Base-by-base conservation (phyloP, 1,140 invertebrate species). In the Euura lappo region DNA sequence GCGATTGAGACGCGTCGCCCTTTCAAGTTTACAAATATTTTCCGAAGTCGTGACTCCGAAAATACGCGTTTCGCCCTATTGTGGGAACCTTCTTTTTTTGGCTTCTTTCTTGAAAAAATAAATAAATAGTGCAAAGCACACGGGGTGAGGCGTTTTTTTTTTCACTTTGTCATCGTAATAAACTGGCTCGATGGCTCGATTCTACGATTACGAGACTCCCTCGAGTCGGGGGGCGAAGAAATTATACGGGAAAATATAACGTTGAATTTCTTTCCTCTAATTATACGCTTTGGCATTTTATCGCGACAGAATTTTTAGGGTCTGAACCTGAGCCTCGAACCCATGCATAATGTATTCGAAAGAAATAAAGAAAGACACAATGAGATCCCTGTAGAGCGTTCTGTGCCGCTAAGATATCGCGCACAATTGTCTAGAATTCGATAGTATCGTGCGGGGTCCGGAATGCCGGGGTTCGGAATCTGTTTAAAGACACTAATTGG, bases 21-120 rank as follows among this genome's bases (percentile, higher is more conserved):
- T 68, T 44, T 42, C 66, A 70, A 79, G 77, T 80, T 83, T 80
- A 81, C 80, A 79, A 81, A 83, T 79, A 80, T 80, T 81, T 82
- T 70, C 74, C 65, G 72, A 28, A 47, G 69, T 42, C 69, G 28
- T 28, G 28, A 28, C 28, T 8, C 51, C 51, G 4, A 60, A 60
- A 60, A 60, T 60, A 60, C 51, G 51, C 51, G 6, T 60, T 60
- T 60, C 51, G 51, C 51, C 51, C 51, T 60, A 60, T 6, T 60
- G 51, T 3, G 3, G 51, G 51, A 60, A 60, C 13, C 28, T 28
- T 28, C 1, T 28, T 28, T 28, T 28, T 28, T 28, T 28, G 28
- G 28, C 28, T 28, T 28, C 28, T 28, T 60, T 60, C 8, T n/a
- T 11, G 51, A 6, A n/a, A 60, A 11, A 60, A 6, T 60, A 60